phyloP scores from a whole-genome alignment of 2,113 vertebrate genomes.

The Indicator maculatus region DNA sequence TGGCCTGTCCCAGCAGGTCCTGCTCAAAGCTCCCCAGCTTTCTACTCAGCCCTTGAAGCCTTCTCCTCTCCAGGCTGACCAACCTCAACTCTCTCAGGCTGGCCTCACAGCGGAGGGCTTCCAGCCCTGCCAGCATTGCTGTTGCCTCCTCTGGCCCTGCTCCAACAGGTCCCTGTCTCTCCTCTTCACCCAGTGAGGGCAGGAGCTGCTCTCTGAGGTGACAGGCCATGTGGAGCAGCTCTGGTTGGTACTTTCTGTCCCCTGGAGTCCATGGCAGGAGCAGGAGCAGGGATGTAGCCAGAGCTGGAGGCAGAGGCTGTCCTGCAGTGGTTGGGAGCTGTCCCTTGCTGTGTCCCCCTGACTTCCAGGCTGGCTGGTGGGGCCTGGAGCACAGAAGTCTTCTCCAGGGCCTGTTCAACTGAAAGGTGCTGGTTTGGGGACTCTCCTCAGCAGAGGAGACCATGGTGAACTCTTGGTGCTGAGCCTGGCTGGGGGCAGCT shows the following conservation, averaged over 20 bases:
- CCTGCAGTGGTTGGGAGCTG: background rate
- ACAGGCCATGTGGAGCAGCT: accelerated
- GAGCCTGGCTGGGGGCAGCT: accelerated
- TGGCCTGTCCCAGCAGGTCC: too few species aligned
- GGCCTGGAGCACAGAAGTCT: background rate
- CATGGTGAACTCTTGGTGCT: background rate
- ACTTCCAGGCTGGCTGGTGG: background rate
- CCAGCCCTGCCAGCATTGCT: too few species aligned
- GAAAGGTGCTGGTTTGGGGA: background rate
- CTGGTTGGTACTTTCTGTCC: background rate
- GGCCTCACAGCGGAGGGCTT: too few species aligned
- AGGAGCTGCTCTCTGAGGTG: background rate
- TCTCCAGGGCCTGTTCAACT: too few species aligned
- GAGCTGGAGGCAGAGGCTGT: background rate
- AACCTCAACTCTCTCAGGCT: too few species aligned
- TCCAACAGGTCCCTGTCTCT: too few species aligned
- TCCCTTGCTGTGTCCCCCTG: accelerated
- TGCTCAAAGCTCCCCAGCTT: too few species aligned
- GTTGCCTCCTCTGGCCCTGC: too few species aligned
- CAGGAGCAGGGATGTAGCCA: background rate
- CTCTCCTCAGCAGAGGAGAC: background rate
- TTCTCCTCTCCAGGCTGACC: too few species aligned
- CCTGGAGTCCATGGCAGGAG: background rate
- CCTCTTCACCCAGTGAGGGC: background rate
- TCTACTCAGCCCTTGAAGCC: too few species aligned